phyloP scores from a whole-genome alignment of 2,797 vertebrate genomes.

The Anas acuta region DNA sequence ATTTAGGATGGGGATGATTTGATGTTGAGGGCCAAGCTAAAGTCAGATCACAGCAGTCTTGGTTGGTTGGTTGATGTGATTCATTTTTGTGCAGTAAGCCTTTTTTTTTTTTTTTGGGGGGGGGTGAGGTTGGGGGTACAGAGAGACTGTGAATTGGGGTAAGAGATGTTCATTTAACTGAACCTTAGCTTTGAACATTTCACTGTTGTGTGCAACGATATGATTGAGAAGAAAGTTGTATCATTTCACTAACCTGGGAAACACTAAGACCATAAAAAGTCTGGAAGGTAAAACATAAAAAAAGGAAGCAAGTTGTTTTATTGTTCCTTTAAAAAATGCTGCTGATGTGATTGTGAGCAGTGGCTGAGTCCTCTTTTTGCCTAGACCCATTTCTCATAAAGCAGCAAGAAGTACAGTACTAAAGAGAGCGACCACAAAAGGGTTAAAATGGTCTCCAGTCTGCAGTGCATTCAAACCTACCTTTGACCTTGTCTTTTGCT shows the following conservation, averaged over 20 bases:
- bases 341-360: neutral
- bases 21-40: neutral
- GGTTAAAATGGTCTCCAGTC: neutral
- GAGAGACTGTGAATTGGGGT: neutral
- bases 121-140: fast-evolving
- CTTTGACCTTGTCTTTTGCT: neutral
- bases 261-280: neutral
- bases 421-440: neutral
- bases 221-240: neutral
- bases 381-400: neutral
- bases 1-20: neutral
- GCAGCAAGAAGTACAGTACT: neutral
- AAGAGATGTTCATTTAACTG: neutral
- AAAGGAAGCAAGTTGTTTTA: neutral
- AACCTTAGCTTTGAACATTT: neutral
- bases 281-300: neutral
- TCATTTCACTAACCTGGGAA: neutral
- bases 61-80: neutral
- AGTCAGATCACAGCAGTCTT: neutral
- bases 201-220: neutral
- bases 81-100: neutral
- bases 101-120: neutral
- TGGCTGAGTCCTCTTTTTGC: neutral
- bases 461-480: neutral
- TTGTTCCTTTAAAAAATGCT: neutral